Conservation (phyloP, 1,140 invertebrate genomes). For the Euura saliciscinereae region DNA sequence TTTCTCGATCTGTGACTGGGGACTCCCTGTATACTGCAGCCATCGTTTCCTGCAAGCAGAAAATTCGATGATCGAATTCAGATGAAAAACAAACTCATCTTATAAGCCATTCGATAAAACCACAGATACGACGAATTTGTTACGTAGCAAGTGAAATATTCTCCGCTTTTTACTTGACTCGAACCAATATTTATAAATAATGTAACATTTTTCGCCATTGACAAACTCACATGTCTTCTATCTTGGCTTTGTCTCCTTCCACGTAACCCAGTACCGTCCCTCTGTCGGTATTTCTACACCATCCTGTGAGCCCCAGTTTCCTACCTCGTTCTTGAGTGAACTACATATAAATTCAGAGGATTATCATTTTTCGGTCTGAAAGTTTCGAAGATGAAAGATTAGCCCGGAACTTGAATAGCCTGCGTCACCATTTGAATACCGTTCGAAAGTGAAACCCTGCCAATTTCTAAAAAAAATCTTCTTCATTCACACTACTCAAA, state of each 20-base stretch:
- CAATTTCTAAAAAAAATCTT: slow-evolving; percentile 4
- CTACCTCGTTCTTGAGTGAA: slow-evolving; percentile 71
- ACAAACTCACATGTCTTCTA: slow-evolving; percentile 71
- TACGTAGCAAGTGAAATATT: no score
- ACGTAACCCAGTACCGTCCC: slow-evolving; percentile 76
- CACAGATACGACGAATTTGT: no score
- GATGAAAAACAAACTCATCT: no score
- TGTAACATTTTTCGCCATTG: background rate
- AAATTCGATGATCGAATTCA: slow-evolving; percentile 22
- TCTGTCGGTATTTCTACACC: slow-evolving; percentile 76
- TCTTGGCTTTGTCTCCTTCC: slow-evolving; percentile 67
- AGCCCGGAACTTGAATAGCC: background rate
- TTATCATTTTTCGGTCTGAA: background rate
- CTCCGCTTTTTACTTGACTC: background rate
- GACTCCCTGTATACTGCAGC: slow-evolving; percentile 71
- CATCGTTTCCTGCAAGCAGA: slow-evolving; percentile 70
- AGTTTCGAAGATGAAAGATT: background rate
- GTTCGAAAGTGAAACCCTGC: background rate
- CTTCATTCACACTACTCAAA: background rate
- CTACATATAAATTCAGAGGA: slow-evolving; percentile 52
- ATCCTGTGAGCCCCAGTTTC: slow-evolving; percentile 71
- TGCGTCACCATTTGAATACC: background rate
- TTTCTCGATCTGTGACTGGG: slow-evolving; percentile 70
- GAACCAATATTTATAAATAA: background rate
- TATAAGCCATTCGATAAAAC: no score